phyloP scores from a whole-genome alignment of 1,140 invertebrate genomes.

The Aricia agestis region DNA sequence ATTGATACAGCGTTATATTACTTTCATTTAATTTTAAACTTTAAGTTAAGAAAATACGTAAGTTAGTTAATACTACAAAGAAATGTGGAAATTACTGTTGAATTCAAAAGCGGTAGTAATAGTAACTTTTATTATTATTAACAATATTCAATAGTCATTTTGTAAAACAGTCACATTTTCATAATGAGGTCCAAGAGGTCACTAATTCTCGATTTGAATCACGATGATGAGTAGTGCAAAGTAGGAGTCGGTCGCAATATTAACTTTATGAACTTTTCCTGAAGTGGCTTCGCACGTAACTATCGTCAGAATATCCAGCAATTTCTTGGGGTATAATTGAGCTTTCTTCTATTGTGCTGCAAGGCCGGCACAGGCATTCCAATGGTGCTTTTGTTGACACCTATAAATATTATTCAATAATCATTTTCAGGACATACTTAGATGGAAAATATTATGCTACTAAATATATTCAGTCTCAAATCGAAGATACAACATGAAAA shows the following conservation, averaged over 20 bases:
- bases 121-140: background rate
- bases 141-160: background rate
- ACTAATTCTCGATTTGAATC: background rate
- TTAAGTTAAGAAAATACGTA: too few relatives aligned
- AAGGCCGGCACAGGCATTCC: conserved; percentile 96
- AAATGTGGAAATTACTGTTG: background rate
- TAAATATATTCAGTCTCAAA: too few relatives aligned
- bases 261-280: conserved; percentile 49
- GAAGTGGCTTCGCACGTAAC: conserved; percentile 85
- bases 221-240: background rate
- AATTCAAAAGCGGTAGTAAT: background rate
- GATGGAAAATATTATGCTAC: too few relatives aligned
- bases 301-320: conserved; percentile 89
- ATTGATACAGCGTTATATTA: too few relatives aligned
- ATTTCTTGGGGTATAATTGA: conserved; percentile 93
- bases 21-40: too few relatives aligned
- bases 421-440: too few relatives aligned
- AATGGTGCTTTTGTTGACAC: conserved; percentile 92
- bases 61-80: background rate
- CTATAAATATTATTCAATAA: conserved; percentile 61
- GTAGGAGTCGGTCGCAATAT: background rate
- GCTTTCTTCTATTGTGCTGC: conserved; percentile 91
- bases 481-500: too few relatives aligned
- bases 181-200: background rate
- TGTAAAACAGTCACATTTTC: background rate